A percentile compares a stretch with the other conserved stretches of the same genome.
These are phyloP conservation scores for Enteromius radiatus DNA, from an alignment of 2,797 vertebrate species.

Conservation along the genomic window DNA sequence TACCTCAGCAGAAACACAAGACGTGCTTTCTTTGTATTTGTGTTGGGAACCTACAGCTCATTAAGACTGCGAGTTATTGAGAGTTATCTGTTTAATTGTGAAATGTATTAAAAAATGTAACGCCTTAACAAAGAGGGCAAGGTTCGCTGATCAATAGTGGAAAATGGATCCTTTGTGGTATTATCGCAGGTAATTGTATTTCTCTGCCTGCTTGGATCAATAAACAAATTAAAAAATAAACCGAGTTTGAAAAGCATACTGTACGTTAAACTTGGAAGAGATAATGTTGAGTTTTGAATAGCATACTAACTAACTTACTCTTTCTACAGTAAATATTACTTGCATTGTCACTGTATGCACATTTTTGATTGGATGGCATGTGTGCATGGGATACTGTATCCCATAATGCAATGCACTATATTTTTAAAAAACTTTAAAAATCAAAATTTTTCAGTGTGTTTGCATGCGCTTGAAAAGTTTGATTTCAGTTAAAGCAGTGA, in stretches of 20 bases:
- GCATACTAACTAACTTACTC: background rate
- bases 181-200: slow-evolving; percentile 56
- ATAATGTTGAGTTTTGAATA: slow-evolving; percentile 28
- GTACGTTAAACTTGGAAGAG: slow-evolving; percentile 36
- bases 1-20: slow-evolving; percentile 52
- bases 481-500: background rate
- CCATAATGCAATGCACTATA: background rate
- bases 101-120: slow-evolving; percentile 53
- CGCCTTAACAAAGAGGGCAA: slow-evolving; percentile 46
- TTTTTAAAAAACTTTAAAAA: too few relatives aligned
- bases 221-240: slow-evolving; percentile 53
- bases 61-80: slow-evolving; percentile 55
- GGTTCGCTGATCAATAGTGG: slow-evolving; percentile 55
- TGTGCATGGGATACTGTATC: background rate
- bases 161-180: slow-evolving; percentile 52
- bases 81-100: slow-evolving; percentile 64
- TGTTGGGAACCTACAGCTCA: slow-evolving; percentile 56
- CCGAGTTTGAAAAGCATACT: slow-evolving; percentile 32
- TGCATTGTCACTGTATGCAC: background rate
- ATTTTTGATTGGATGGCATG: background rate
- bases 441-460: background rate
- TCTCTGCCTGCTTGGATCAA: slow-evolving; percentile 48
- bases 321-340: background rate
- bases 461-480: background rate
- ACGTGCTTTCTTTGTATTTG: slow-evolving; percentile 50